Base-by-base conservation (phyloP, 1,140 invertebrate species). In the Pogonognathellus flavescens region DNA sequence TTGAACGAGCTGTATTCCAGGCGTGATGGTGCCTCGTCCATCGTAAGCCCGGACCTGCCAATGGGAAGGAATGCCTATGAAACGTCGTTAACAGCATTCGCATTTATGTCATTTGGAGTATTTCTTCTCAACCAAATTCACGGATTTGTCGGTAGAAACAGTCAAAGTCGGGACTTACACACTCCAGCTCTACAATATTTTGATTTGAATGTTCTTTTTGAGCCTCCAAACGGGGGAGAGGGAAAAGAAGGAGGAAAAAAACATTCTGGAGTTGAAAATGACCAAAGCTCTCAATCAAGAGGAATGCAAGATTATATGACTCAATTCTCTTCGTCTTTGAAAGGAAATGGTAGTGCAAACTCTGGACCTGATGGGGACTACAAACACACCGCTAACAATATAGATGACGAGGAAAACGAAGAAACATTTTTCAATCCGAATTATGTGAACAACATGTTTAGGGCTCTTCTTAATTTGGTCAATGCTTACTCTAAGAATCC, bases 91-190 rank as follows among this genome's bases (percentile, higher is more conserved):
- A 86, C 93, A 0, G 92, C 93, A 0, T 92, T 93, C 85, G 93
- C 92, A 0, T 91, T 93, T 31, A 88, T 93, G 84, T 92, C 92
- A 0, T 90, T 93, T 84, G 93, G 93, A 88, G 91, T 93, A 0
- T 92, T 93, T 89, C 88, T 93, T 31, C 86, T 93, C 7, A 93
- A 93, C 88, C 93, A 93, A 89, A 92, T 93, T 55, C 93, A 93
- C 87, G 86, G 52, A 25, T 82, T 89, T 57, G 70, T 87, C 57
- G 87, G 66, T 13, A 49, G 89, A 91, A 13, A 92, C 92, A 90
- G 92, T 41, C 31, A 72, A 83, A 57, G 50, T 22, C 66, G 60
- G 18, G 55, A 80, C 25, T 53, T 52, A 18, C 62, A 31, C 55
- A 55, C 80, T 11, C 50, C 57, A 60, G 50, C 53, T 57, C 31